phyloP scores from a whole-genome alignment of 1,140 invertebrate genomes.

The Lanistes nyassanus region DNA sequence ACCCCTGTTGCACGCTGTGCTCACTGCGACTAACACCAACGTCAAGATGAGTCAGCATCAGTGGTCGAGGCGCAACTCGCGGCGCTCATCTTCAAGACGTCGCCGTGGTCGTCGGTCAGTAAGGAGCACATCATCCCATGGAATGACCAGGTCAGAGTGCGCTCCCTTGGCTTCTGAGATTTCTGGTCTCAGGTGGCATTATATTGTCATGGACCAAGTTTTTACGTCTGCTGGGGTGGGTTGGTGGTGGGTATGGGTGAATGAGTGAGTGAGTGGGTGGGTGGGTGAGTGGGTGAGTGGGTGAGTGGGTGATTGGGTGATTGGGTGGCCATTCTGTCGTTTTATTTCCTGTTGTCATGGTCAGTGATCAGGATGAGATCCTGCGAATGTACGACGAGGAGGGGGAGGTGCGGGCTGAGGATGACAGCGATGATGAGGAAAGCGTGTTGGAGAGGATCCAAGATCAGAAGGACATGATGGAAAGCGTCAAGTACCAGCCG shows the following conservation, averaged over 20 bases:
- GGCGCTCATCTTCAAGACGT: background rate
- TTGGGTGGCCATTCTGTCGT: background rate
- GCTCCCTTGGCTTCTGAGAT: background rate
- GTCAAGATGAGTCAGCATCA: slow-evolving; percentile 11
- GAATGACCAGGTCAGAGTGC: slow-evolving; percentile 19
- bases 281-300: no score
- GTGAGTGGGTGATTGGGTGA: no score
- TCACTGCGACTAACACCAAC: no score
- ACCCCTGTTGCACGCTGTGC: no score
- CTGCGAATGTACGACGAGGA: slow-evolving; percentile 32
- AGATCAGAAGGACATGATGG: slow-evolving; percentile 92
- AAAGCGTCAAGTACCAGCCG: slow-evolving; percentile 87
- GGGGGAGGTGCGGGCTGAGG: slow-evolving; percentile 7
- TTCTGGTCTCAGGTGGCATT: slow-evolving; percentile 2
- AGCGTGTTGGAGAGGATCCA: slow-evolving; percentile 88
- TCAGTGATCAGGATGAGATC: slow-evolving; percentile 35
- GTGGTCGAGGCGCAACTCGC: slow-evolving; percentile 17
- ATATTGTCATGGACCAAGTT: background rate
- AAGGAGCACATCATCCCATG: slow-evolving; percentile 23
- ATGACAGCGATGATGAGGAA: slow-evolving; percentile 66
- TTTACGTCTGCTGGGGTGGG: background rate
- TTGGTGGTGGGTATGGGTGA: background rate
- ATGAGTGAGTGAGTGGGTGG: no score
- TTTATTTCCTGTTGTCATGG: background rate
- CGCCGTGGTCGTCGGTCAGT: slow-evolving; percentile 20